These are phyloP conservation scores for Lemur catta DNA, from an alignment of 2,797 vertebrate species.

Conservation along the genomic window DNA sequence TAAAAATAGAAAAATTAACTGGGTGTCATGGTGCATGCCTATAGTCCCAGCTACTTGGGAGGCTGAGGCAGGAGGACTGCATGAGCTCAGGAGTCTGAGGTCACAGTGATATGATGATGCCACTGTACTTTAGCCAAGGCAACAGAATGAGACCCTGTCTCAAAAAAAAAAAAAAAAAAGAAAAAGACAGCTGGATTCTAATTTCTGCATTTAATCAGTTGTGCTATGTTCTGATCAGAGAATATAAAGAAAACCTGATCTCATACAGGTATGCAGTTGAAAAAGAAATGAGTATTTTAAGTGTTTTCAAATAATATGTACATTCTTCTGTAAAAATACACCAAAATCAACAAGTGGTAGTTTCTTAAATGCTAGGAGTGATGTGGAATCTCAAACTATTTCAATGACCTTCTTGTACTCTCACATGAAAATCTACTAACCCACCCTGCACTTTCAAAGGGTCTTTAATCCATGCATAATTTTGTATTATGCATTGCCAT, in stretches of 20 bases:
- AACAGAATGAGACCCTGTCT: no score
- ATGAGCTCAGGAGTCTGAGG: no score
- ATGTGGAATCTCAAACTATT: not conserved
- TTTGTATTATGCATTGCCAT: not conserved
- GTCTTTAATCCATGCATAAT: not conserved
- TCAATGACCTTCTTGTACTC: not conserved
- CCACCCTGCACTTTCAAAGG: not conserved
- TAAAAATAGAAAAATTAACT: not conserved
- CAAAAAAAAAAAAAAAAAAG: no score
- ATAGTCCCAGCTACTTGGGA: no score
- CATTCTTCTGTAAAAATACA: not conserved
- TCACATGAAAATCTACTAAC: not conserved
- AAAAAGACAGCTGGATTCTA: not conserved
- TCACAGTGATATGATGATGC: no score
- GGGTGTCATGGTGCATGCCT: not conserved
- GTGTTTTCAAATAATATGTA: not conserved
- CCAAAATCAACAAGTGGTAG: not conserved
- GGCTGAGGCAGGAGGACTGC: no score
- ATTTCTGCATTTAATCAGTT: constrained; percentile 4
- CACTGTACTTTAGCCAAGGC: no score
- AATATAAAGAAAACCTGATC: constrained; percentile 18
- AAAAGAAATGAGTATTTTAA: not conserved
- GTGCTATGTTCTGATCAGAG: not conserved
- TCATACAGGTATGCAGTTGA: not conserved
- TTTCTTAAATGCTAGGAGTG: not conserved